phyloP scores from a whole-genome alignment of 2,888 invertebrate species.

The Pogonocherus hispidulus region DNA sequence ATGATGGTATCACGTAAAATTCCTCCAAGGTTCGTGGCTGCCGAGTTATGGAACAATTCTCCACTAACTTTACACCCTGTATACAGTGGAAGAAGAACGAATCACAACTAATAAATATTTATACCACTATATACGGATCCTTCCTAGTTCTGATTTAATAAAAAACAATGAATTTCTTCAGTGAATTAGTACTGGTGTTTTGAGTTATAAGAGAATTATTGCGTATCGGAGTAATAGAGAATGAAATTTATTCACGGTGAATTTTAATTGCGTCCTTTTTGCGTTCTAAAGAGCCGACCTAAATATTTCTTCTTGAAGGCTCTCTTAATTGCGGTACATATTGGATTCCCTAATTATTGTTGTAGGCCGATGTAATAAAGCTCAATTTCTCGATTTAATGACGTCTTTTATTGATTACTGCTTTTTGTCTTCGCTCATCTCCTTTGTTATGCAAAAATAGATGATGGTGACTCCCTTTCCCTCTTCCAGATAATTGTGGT shows the following conservation, averaged over 20 bases:
- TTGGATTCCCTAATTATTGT: conserved; percentile 56
- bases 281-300: conserved; percentile 42
- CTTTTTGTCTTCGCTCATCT: conserved; percentile 48
- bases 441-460: conserved; percentile 53
- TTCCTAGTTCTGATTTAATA: too few species aligned
- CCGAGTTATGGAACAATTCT: too few species aligned
- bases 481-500: conserved; percentile 31
- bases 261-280: conserved; percentile 39
- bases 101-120: too few species aligned
- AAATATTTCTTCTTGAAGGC: conserved; percentile 44
- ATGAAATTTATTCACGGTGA: conserved; percentile 32
- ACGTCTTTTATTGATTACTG: conserved; percentile 54
- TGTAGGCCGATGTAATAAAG: conserved; percentile 52
- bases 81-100: too few species aligned
- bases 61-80: too few species aligned
- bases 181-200: too few species aligned
- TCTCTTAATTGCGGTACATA: conserved; percentile 54
- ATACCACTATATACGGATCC: too few species aligned
- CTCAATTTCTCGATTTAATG: conserved; percentile 52
- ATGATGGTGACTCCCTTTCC: conserved; percentile 34
- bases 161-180: too few species aligned
- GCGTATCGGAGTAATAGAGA: background rate
- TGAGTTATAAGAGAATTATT: too few species aligned
- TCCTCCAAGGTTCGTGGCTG: too few species aligned
- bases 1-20: too few species aligned